Evolutionary conservation across 1,140 invertebrate genomes (phyloP).

Genomic region (Drosophila arawakana): DNA sequence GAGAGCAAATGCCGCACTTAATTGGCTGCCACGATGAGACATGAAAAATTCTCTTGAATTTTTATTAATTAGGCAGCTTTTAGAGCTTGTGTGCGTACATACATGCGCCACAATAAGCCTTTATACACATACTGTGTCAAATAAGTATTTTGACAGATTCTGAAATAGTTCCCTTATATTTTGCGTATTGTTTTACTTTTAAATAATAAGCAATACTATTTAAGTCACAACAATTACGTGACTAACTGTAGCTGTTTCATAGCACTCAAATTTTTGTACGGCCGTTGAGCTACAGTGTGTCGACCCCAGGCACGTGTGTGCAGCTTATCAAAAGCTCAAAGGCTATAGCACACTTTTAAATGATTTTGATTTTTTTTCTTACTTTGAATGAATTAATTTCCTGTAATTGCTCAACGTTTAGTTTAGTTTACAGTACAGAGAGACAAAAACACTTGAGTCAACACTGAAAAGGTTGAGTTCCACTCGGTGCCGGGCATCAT

Average conservation of each 20-base stretch:
- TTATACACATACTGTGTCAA: background rate
- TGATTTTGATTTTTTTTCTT: background rate
- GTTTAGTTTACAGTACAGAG: background rate
- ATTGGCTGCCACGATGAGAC: slow-evolving; percentile 35
- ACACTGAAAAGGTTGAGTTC: slow-evolving; percentile 30
- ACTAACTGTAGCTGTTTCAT: background rate
- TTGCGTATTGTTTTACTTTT: too few species aligned
- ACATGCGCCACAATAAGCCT: background rate
- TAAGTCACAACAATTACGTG: too few species aligned
- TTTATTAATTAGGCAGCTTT: slow-evolving; percentile 56
- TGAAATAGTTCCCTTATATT: too few species aligned
- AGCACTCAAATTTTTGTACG: background rate
- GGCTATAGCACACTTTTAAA: slow-evolving; percentile 1
- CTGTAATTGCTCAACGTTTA: slow-evolving; percentile 11
- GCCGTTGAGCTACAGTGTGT: background rate
- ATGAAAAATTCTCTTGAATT: slow-evolving; percentile 52
- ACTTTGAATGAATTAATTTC: slow-evolving; percentile 33
- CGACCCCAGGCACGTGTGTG: slow-evolving; percentile 9
- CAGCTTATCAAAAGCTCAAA: slow-evolving; percentile 20
- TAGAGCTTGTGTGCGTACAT: background rate
- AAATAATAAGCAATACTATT: too few species aligned
- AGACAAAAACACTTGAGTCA: slow-evolving; percentile 57
- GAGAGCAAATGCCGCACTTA: slow-evolving; percentile 21
- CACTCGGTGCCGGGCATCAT: slow-evolving; percentile 40
- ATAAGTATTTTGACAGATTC: too few species aligned